Base-by-base conservation (phyloP, 2,113 vertebrate genomes). In the Podocnemis expansa region DNA sequence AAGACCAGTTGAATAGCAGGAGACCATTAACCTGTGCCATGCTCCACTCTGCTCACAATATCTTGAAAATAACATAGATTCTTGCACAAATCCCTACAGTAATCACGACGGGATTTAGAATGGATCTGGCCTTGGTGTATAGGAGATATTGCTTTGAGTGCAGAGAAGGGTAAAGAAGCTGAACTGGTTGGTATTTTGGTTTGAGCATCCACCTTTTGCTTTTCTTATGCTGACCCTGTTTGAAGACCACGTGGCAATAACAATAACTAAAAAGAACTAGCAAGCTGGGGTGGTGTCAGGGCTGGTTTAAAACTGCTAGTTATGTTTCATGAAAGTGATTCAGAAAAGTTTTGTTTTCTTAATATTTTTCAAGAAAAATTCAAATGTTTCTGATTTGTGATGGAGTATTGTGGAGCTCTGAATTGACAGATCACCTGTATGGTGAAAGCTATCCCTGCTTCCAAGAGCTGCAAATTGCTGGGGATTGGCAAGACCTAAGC, bases 1-100 rank as follows among this genome's bases (percentile, higher is more conserved):
- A 96, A 94, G 96, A 88, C 86, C 89, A 94, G 96, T 90, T 80
- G 31, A 92, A 88, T 95, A 95, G 96, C 95, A 93, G 95, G 95
- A 96, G 97, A 84, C 96, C 96, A 96, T 96, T 95, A 96, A 96
- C 95, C 94, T 85, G 95, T 92, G 96, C 95, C 96, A 95, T 88
- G 95, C 96, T 96, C 94, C 92, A 84, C 96, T 95, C 96, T 84
- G 92, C 96, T 96, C 96, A 87, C 95, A 95, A 96, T 96, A 97
- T 95, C 95, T 95, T 94, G 95, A 93, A 92, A 97, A 96, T 96
- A 97, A 97, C 96, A 96, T 45, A 92, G 94, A 84, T 63, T 89
- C 94, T 92, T 95, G 6, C 95, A 49, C 95, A 80, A 75, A 89
- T 95, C 96, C 93, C 92, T 1, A 16, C 93, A 78, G 94, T 92